Base-by-base conservation (phyloP, 1,140 invertebrate species). In the Drosophila guanche region DNA sequence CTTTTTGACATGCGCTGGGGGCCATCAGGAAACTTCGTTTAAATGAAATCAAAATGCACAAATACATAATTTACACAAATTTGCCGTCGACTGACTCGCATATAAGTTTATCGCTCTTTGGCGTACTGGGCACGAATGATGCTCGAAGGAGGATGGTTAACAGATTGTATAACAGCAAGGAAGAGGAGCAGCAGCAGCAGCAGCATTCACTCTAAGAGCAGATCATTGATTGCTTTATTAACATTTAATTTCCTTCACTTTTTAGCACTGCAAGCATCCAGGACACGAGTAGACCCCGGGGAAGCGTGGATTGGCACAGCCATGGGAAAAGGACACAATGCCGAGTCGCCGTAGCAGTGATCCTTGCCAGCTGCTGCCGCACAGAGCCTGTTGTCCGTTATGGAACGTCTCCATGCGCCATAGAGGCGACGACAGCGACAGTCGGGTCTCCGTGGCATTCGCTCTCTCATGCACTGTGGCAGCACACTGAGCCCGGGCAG, bases 271-370 rank as follows among this genome's bases (percentile, higher is more conserved):
- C 23, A 0, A 58, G 42, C 12, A 83, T 83, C 79, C 79, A 83
- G n/a, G 6, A 46, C 1, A 56, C 16, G 79, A 75, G 77, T 95
- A 95, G 25, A 95, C 92, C 2, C 94, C 94, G 0, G 94, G 94
- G 57, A 88, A 92, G 1, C 90, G 76, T 0, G 92, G 90, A 40
- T 91, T 72, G 0, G 91, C 94, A 75, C 95, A 95, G 1, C 92
- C 92, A 40, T 92, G 90, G 23, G 94, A 94, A 92, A 94, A 95
- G 22, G 94, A 94, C 0, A 94, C 93, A 23, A 95, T 88, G 10
- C 95, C 95, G 92, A 92, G 55, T 93, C 93, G 0, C 90, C 79
- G 41, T 76, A 61, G 41, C 86, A 90, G 5, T 67, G 53, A 51
- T 89, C 85, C 8, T 91, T 89, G 5, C 76, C 57, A 53, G 45